Conservation (phyloP, 2,113 vertebrate species). For the Aegithalos caudatus region DNA sequence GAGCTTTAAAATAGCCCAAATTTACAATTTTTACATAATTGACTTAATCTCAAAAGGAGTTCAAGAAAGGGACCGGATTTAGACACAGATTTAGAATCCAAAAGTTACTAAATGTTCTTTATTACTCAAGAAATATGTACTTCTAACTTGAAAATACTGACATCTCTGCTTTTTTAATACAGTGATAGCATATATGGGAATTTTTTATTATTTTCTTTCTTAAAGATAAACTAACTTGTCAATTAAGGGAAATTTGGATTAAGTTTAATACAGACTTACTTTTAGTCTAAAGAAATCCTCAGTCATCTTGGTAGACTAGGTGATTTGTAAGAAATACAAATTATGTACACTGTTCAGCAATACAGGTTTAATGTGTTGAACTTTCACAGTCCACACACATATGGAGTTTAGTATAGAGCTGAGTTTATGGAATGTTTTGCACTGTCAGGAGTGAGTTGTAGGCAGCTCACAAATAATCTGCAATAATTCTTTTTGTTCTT, state of each 20-base stretch:
- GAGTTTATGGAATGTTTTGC: background rate
- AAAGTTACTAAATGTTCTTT: background rate
- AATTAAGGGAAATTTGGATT: background rate
- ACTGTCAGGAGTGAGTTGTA: background rate
- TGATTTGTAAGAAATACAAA: background rate
- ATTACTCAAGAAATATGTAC: background rate
- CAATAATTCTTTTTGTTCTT: background rate
- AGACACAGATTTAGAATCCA: background rate
- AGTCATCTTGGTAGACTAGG: background rate
- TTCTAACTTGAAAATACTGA: background rate
- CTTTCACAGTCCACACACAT: background rate
- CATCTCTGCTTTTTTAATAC: background rate
- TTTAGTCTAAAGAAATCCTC: background rate
- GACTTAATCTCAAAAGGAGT: background rate
- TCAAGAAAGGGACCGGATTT: background rate
- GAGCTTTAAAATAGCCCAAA: background rate
- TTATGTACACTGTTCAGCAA: background rate
- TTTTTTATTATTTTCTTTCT: background rate
- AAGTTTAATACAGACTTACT: background rate
- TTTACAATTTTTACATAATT: background rate
- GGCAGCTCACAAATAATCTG: background rate
- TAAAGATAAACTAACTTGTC: background rate
- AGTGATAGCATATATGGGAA: background rate
- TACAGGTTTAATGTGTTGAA: background rate
- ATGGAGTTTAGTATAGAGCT: background rate